A percentile compares a stretch with the other conserved stretches of the same genome.
phyloP scores from a whole-genome alignment of 2,888 invertebrate genomes.

The Leistus spinibarbis region DNA sequence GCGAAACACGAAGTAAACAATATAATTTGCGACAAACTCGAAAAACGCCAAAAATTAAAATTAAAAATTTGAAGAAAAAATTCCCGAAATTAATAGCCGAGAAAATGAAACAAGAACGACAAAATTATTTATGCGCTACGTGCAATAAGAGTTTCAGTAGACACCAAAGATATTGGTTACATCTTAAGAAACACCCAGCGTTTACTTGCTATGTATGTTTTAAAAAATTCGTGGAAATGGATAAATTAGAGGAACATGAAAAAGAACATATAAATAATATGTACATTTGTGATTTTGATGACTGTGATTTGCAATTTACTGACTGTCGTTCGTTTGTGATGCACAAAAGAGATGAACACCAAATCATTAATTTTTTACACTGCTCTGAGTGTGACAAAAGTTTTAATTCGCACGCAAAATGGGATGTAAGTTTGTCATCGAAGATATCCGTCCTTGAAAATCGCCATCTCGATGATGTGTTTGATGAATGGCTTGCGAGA shows the following conservation, averaged over 20 bases:
- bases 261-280: constrained; percentile 14
- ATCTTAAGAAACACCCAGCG: background rate
- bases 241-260: constrained; percentile 6
- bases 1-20: background rate
- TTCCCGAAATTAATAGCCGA: background rate
- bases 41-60: background rate
- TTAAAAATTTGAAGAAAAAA: background rate
- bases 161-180: constrained; percentile 13
- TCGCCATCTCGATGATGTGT: background rate
- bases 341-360: constrained; percentile 15
- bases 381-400: constrained; percentile 13
- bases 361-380: constrained; percentile 13
- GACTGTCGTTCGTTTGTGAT: constrained; percentile 2
- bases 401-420: constrained; percentile 12
- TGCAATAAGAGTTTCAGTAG: constrained; percentile 1
- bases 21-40: constrained; percentile 9
- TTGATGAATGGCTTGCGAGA: too few species aligned
- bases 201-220: constrained; percentile 15
- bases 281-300: constrained; percentile 12
- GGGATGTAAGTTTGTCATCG: constrained; percentile 21
- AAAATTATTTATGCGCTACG: background rate
- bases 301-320: constrained; percentile 18
- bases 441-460: background rate
- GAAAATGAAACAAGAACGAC: background rate
- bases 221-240: background rate